These are phyloP conservation scores for Miltochrista miniata DNA, from an alignment of 2,888 invertebrate species.

Conservation along the genomic window DNA sequence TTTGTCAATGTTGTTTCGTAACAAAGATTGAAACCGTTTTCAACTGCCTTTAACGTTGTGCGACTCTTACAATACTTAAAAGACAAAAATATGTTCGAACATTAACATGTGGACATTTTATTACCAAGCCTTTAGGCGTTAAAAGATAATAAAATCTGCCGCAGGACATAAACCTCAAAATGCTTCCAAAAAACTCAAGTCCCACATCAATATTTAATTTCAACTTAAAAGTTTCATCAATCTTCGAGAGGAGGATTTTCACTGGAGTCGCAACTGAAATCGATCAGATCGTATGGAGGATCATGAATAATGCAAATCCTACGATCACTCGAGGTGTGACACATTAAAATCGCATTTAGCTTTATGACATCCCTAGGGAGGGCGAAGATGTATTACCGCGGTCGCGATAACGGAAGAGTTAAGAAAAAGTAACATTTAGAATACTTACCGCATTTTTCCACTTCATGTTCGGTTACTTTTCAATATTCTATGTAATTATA, in stretches of 20 bases:
- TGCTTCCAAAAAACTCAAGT: slow-evolving; percentile 6
- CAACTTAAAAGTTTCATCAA: slow-evolving; percentile 30
- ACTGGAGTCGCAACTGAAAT: slow-evolving; percentile 37
- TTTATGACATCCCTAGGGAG: slow-evolving; percentile 50
- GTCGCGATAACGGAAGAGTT: slow-evolving; percentile 42
- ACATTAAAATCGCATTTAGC: slow-evolving; percentile 72
- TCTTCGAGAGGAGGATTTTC: slow-evolving; percentile 14
- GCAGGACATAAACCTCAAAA: slow-evolving; percentile 1
- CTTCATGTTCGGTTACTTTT: no score
- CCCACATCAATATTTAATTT: slow-evolving; percentile 34
- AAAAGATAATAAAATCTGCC: background rate
- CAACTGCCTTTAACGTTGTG: no score
- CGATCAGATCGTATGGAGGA: slow-evolving; percentile 37
- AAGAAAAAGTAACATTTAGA: slow-evolving; percentile 19
- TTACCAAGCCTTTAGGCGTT: background rate
- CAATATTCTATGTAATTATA: no score
- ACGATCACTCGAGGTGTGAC: slow-evolving; percentile 62
- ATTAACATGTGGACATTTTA: background rate
- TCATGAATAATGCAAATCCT: slow-evolving; percentile 67
- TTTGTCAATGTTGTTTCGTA: no score
- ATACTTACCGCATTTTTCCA: no score
- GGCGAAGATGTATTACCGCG: slow-evolving; percentile 42
- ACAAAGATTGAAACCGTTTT: no score
- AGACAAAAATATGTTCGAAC: background rate
- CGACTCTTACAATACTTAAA: no score